Base-by-base conservation (phyloP, 2,888 invertebrate genomes). In the Orthosia gracilis region DNA sequence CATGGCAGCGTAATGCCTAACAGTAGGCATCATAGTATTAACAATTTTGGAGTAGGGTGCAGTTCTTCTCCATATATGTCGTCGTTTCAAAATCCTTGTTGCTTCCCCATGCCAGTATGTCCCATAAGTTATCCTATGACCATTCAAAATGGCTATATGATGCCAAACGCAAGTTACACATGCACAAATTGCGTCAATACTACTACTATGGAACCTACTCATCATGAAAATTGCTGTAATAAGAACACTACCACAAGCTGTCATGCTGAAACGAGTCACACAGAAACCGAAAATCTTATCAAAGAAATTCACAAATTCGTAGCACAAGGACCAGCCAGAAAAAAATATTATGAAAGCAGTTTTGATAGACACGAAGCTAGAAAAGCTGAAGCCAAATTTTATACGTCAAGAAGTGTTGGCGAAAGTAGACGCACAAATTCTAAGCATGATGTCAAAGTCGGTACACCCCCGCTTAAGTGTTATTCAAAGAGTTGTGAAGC, bases 401-500 rank as follows among this genome's bases (percentile, higher is more conserved):
- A 76, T n/a, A 82, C 77, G 15, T 76, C 85, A 91, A 91, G 94
- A 87, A 94, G 94, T 75, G 92, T 89, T 2, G 94, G 94, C 5
- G 92, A 87, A 4, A 92, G 91, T 84, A 91, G 89, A 71, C 64
- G 88, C 2, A 90, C 89, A 5, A 92, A 91, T 3, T 91, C 89
- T 9, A 92, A 91, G 66, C 92, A 91, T 55, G 94, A 95, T 75
- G 94, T 90, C 4, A 91, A 93, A 74, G 93, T 95, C 0, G 94
- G 93, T 23, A 94, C 95, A n/a, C 87, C 90, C 9, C 90, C 89
- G 63, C 82, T 93, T 58, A 93, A 91, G 75, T 93, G 92, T 82
- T 91, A 91, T 71, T 96, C 96, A 7, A 95, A 94, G 82, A 96
- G 96, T 80, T 96, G 96, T 83, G 96, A 96, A 86, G 96, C 95